These are phyloP conservation scores for Limnephilus lunatus DNA, from an alignment of 2,888 invertebrate genomes.

Conservation along the genomic window DNA sequence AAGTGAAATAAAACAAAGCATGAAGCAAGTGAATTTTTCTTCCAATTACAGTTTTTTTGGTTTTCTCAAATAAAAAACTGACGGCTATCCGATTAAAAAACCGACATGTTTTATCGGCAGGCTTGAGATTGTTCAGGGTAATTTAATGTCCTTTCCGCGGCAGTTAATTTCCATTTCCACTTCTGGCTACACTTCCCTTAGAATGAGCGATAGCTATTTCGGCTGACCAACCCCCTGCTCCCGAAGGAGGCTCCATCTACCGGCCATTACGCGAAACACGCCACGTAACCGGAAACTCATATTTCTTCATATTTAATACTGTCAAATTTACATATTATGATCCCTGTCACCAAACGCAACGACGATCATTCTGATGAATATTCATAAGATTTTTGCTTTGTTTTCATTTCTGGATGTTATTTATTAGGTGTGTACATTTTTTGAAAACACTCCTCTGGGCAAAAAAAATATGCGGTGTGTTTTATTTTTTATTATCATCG, in stretches of 20 bases:
- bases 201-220: slow-evolving; percentile 11
- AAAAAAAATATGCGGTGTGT: neutral
- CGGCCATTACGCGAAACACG: slow-evolving; percentile 20
- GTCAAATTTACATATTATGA: slow-evolving; percentile 31
- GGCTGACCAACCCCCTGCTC: neutral
- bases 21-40: neutral
- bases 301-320: slow-evolving; percentile 28
- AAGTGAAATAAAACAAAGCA: neutral
- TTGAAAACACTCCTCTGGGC: neutral
- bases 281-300: slow-evolving; percentile 4
- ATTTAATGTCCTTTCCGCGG: neutral
- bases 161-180: neutral
- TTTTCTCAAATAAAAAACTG: neutral
- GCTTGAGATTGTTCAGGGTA: neutral
- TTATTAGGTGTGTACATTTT: neutral
- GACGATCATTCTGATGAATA: neutral
- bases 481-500: neutral
- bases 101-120: neutral
- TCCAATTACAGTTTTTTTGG: neutral
- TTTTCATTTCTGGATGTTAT: neutral
- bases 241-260: neutral
- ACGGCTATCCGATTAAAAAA: neutral
- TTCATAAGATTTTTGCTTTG: neutral
- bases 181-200: neutral
- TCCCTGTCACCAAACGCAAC: neutral